Evolutionary conservation across 2,113 vertebrate genomes (phyloP), one percentile per base, ranked within the genome.

Genomic region (Cephalopholis sonnerati): DNA sequence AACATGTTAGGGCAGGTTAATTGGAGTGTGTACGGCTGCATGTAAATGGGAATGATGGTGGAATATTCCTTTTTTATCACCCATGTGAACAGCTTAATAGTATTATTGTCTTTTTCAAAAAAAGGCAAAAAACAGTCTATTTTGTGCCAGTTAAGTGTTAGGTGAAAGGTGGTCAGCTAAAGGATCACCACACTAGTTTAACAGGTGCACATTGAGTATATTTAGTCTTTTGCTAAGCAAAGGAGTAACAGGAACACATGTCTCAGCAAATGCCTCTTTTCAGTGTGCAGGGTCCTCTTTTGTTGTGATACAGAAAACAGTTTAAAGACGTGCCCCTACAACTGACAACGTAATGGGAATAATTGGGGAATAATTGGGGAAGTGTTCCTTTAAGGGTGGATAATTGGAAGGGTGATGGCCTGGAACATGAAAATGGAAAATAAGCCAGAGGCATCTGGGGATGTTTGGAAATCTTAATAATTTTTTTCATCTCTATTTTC

Each of bases 371-470:
- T 64, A 36, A 57, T 57, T 70, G 5, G 25, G 17, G 36, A 48
- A 12, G 22, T 61, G 17, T 18, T 57, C 22, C 58, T 82, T 44
- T 9, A 22, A 44, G 15, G 46, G 2, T 32, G 62, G 10, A 22
- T 66, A 65, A 71, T 77, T 71, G 41, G 44, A 72, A 46, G 3
- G 3, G 24, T 20, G 27, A 32, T 70, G 73, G 29, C 32, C 94
- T 93, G 79, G 79, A 94, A 93, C 82, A 91, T 36, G 50, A 96
- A 94, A 94, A 95, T 94, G 24, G 90, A 92, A 94, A 95, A 94
- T 95, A 83, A 89, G 69, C 87, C 87, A 86, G 91, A 96, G 32
- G n/a, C 96, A 96, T 96, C 96, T 96, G 94, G 96, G 92, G 92
- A 87, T 94, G 95, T 94, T 95, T 95, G 93, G 93, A 96, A 81